Conservation (phyloP, 1,140 invertebrate genomes). For the Akabosia matsudoensis region DNA sequence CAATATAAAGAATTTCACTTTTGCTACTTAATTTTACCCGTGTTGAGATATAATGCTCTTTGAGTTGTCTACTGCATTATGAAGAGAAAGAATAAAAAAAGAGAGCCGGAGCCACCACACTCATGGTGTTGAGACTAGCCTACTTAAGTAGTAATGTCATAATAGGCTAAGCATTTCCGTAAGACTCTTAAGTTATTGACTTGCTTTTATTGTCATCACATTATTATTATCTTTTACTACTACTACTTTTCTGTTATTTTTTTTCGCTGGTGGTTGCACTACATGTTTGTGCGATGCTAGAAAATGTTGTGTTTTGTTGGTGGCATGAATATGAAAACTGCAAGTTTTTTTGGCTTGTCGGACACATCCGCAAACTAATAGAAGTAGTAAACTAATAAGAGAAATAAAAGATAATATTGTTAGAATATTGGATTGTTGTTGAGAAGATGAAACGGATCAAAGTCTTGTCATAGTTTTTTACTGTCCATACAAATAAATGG, state of each 20-base stretch:
- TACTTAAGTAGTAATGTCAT: constrained; percentile 20
- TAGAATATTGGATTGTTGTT: constrained; percentile 16
- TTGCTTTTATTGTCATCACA: constrained; percentile 22
- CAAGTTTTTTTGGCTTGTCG: too few species aligned
- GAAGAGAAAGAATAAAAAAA: neutral
- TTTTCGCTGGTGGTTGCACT: neutral
- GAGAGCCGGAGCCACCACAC: neutral
- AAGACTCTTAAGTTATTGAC: constrained; percentile 23
- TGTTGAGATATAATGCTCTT: too few species aligned
- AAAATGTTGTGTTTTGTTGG: too few species aligned
- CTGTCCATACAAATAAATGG: neutral
- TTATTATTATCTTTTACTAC: constrained; percentile 3
- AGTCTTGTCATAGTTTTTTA: neutral
- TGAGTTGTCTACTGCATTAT: too few species aligned
- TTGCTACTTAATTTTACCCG: too few species aligned
- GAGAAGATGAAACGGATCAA: constrained; percentile 21
- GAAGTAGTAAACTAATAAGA: neutral
- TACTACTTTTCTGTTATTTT: neutral
- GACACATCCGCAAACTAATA: constrained; percentile 16
- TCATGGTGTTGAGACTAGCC: neutral
- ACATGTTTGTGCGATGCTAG: too few species aligned
- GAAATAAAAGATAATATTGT: neutral
- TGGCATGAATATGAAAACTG: too few species aligned
- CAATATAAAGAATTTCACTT: too few species aligned
- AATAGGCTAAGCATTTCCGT: constrained; percentile 21